These are phyloP conservation scores for Athene noctua DNA, from an alignment of 2,113 vertebrate genomes.

Conservation along the genomic window DNA sequence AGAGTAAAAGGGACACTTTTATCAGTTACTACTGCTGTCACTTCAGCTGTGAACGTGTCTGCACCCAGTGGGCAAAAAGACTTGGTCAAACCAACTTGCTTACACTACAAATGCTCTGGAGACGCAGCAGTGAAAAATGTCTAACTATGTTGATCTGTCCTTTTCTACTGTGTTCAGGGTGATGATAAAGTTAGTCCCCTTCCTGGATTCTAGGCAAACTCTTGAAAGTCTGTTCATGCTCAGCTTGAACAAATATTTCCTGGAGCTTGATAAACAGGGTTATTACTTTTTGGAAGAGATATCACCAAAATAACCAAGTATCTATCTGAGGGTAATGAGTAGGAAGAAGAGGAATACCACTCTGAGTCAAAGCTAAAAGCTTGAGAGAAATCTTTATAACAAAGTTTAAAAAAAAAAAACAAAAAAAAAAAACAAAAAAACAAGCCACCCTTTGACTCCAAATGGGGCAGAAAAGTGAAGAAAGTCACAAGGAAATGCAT, in stretches of 20 bases:
- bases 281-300: neutral
- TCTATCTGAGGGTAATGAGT: neutral
- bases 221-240: neutral
- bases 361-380: neutral
- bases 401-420: neutral
- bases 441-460: neutral
- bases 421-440: too few species aligned
- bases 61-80: accelerated
- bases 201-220: neutral
- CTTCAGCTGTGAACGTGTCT: neutral
- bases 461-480: neutral
- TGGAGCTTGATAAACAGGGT: neutral
- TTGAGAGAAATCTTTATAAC: neutral
- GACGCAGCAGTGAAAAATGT: neutral
- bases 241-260: neutral
- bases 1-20: neutral
- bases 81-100: neutral
- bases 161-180: neutral
- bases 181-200: neutral
- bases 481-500: neutral
- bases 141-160: neutral
- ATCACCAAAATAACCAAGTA: neutral
- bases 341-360: neutral
- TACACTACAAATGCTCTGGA: neutral
- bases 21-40: accelerated